These are phyloP conservation scores for Gryllus bimaculatus DNA, from an alignment of 1,140 invertebrate genomes.

Conservation along the genomic window DNA sequence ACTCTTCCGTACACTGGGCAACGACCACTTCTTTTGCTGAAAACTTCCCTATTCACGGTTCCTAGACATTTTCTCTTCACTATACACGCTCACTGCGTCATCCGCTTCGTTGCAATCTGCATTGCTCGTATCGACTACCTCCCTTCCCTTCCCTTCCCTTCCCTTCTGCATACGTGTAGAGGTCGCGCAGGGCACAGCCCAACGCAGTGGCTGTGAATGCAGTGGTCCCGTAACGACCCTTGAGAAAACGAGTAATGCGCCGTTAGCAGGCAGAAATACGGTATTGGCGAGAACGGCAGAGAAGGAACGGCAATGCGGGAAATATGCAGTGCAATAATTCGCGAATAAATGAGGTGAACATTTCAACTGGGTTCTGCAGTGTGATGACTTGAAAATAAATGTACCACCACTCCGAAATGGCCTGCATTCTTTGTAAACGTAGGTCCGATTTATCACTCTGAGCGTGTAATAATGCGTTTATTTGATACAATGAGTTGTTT, in stretches of 20 bases:
- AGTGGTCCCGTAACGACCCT: not conserved
- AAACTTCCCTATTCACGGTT: no score
- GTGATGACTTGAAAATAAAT: no score
- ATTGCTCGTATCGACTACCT: not conserved
- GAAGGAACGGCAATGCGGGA: not conserved
- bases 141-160: not conserved
- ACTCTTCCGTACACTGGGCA: no score
- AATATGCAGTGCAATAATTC: not conserved
- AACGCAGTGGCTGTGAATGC: not conserved
- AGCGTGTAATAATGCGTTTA: no score
- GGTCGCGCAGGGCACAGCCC: not conserved
- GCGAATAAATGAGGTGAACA: not conserved
- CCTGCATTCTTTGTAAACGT: no score
- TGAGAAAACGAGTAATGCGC: not conserved
- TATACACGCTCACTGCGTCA: no score
- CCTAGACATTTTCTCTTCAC: no score
- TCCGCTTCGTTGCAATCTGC: no score
- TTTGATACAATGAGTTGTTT: no score
- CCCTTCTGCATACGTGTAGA: not conserved
- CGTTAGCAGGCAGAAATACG: not conserved
- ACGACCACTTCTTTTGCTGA: no score
- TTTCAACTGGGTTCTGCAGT: not conserved
- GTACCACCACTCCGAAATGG: no score
- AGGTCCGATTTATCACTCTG: no score
- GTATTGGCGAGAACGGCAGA: not conserved